Base-by-base conservation (phyloP, 2,888 invertebrate genomes). In the Caradrina kadenii region DNA sequence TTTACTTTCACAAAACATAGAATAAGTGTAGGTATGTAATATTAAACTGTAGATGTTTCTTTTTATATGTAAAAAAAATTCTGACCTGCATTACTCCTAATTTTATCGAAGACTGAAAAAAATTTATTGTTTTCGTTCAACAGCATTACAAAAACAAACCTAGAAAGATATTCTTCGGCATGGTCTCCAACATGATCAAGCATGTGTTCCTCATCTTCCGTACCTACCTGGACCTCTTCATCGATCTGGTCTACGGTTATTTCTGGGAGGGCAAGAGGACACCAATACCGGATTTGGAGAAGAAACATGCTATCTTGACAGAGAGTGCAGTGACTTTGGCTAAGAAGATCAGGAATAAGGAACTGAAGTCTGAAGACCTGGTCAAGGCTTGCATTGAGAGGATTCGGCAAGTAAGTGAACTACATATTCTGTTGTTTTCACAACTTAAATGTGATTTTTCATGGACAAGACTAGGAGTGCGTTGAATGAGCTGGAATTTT, bases 311-410 rank as follows among this genome's bases (percentile, higher is more conserved):
- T 0, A 86, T 96, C 0, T 81, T 96, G 6, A 76, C 88, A 0
- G 96, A 97, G 85, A 98, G 98, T 90, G 98, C 97, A 0, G 94
- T 96, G 17, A 93, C 96, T 17, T 89, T 98, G 74, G 98, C 98
- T 0, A 91, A 93, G 60, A 97, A 97, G 92, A 98, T 98, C 63
- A 95, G 97, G 85, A 92, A 88, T 35, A 96, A 96, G 61, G 93
- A 97, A 86, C 77, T 98, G 11, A 97, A 96, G 59, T 97, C 97
- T 2, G 97, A 97, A 86, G 96, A 97, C 73, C 96, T 98, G 21
- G 97, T 98, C 0, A 93, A 94, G 73, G 96, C 97, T 2, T 99
- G 97, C 88, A 97, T 98, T 77, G 97, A 97, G 59, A 96, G 99
- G 82, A 98, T 98, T 59, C 96, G 97, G 79, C 96, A 97, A 87